Percentiles rank a stretch among this genome's conserved stretches.
phyloP scores from a whole-genome alignment of 2,113 vertebrate species.

The Coracopsis vasa region DNA sequence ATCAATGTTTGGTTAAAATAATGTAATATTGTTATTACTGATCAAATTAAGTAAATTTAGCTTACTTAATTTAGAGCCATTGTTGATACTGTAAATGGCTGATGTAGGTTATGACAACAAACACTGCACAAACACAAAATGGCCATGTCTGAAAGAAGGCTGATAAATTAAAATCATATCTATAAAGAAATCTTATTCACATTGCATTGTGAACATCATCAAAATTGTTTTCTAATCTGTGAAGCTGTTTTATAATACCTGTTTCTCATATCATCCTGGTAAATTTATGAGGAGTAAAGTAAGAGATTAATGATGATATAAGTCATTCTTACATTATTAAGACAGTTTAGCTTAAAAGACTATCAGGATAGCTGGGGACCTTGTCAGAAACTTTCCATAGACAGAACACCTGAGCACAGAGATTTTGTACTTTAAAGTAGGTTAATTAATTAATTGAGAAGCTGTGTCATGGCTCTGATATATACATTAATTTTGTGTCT shows the following conservation, averaged over 20 bases:
- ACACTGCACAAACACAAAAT: background rate
- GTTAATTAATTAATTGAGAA: conserved; percentile 60
- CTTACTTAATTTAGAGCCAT: conserved; percentile 58
- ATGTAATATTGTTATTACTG: conserved; percentile 74
- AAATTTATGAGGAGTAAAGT: background rate
- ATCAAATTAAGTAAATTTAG: conserved; percentile 66
- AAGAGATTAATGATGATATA: background rate
- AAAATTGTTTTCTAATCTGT: background rate
- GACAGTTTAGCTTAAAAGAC: background rate
- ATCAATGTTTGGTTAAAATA: conserved; percentile 73
- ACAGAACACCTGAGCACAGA: conserved; percentile 28
- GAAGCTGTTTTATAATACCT: background rate
- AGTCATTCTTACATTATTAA: conserved; percentile 14
- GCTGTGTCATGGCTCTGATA: conserved; percentile 28
- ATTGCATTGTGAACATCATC: background rate
- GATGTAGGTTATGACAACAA: background rate
- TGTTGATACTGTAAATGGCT: conserved; percentile 50
- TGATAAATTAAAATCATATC: background rate
- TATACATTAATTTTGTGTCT: conserved; percentile 46
- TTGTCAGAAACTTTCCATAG: conserved; percentile 20
- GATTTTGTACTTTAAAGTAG: conserved; percentile 31
- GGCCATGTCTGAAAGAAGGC: background rate
- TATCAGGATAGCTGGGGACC: background rate
- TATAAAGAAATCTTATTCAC: background rate
- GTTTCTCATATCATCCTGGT: background rate